A percentile compares a stretch with the other conserved stretches of the same genome.
phyloP scores from a whole-genome alignment of 2,888 invertebrate genomes.

The Trypoxylon attenuatum region DNA sequence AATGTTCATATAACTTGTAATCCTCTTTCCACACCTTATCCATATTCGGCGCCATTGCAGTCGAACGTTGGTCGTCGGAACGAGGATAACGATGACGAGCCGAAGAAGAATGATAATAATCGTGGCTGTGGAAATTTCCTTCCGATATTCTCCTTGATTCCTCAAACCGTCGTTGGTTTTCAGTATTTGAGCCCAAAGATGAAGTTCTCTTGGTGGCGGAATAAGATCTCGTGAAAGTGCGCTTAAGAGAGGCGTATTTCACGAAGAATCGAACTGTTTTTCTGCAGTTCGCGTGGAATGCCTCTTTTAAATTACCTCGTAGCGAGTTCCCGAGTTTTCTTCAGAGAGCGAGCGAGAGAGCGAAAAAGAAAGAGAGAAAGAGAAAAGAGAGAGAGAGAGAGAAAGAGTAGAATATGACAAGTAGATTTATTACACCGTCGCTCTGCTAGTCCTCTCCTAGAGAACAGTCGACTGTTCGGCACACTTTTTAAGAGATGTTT shows the following conservation, averaged over 20 bases:
- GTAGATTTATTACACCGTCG: too few species aligned
- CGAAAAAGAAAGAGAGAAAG: slow-evolving; percentile 8
- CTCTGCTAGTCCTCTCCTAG: too few species aligned
- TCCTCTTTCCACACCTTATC: slow-evolving; percentile 65
- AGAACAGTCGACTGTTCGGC: too few species aligned
- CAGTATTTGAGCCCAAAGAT: slow-evolving; percentile 76
- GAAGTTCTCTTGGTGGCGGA: slow-evolving; percentile 80
- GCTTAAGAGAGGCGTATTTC: too few species aligned
- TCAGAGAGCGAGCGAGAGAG: too few species aligned
- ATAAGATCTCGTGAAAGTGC: slow-evolving; percentile 80
- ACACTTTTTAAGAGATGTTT: too few species aligned
- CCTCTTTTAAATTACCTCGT: slow-evolving; percentile 62
- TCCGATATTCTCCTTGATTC: slow-evolving; percentile 69
- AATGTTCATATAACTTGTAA: slow-evolving; percentile 66
- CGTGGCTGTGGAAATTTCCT: slow-evolving; percentile 69
- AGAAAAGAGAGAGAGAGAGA: too few species aligned
- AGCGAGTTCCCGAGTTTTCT: slow-evolving; percentile 43
- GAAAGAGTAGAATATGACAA: too few species aligned
- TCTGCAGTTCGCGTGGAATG: too few species aligned
- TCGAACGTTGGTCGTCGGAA: slow-evolving; percentile 39
- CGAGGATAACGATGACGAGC: slow-evolving; percentile 55
- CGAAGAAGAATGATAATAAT: slow-evolving; percentile 58
- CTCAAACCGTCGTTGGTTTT: slow-evolving; percentile 69
- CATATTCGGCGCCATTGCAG: slow-evolving; percentile 65
- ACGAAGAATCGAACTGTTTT: too few species aligned